These are phyloP conservation scores for Cheilosia grossa DNA, from an alignment of 2,888 invertebrate genomes.

Conservation along the genomic window DNA sequence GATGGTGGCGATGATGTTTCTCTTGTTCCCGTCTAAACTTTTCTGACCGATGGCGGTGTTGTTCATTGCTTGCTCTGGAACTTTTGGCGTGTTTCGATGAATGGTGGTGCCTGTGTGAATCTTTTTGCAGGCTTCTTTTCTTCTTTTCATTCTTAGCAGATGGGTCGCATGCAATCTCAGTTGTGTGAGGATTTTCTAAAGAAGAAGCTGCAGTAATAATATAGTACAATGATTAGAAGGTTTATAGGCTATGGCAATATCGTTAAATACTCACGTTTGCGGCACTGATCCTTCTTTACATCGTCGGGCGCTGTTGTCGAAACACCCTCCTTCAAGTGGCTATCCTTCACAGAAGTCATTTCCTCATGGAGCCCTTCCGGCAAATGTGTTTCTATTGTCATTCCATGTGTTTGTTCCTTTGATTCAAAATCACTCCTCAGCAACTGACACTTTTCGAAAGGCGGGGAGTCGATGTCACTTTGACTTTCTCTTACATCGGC, in stretches of 20 bases:
- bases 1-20: background rate
- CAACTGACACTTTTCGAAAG: slow-evolving; percentile 22
- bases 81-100: slow-evolving; percentile 19
- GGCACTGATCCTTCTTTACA: background rate
- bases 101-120: background rate
- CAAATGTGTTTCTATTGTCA: background rate
- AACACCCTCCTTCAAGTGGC: background rate
- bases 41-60: background rate
- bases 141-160: background rate
- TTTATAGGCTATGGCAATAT: too few relatives aligned
- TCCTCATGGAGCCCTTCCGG: background rate
- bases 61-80: slow-evolving; percentile 1
- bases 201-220: background rate
- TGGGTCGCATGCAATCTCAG: background rate
- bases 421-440: background rate
- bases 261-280: slow-evolving; percentile 9
- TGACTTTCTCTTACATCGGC: slow-evolving; percentile 1
- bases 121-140: background rate
- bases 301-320: background rate
- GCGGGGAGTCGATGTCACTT: slow-evolving; percentile 34
- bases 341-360: background rate
- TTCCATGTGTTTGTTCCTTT: background rate
- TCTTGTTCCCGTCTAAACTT: background rate
- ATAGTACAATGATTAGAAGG: too few relatives aligned
- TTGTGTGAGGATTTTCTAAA: background rate